Evolutionary conservation across 1,140 invertebrate genomes (phyloP).

Genomic region (Odontomachus brunneus): DNA sequence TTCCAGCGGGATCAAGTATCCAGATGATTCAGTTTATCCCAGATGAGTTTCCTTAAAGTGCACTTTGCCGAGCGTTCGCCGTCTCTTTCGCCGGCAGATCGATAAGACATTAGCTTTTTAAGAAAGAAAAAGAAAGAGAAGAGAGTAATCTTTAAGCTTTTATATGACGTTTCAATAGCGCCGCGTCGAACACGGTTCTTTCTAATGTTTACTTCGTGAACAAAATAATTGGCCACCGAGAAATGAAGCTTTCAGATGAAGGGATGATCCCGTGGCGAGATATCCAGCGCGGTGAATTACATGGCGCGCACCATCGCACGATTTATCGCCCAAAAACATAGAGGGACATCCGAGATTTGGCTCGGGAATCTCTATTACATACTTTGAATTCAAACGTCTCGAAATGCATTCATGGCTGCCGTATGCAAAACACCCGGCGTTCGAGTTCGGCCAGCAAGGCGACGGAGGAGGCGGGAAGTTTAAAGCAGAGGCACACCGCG

Average conservation of each 20-base stretch:
- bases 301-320: conserved; percentile 2
- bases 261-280: background rate
- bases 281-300: conserved; percentile 3
- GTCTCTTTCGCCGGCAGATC: background rate
- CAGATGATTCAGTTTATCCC: conserved; percentile 69
- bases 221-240: background rate
- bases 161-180: background rate
- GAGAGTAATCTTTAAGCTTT: background rate
- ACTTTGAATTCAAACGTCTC: conserved; percentile 78
- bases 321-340: conserved; percentile 53
- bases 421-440: conserved; percentile 77
- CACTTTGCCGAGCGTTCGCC: conserved; percentile 33
- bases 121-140: too few species aligned
- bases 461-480: conserved; percentile 64
- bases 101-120: conserved; percentile 15
- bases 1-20: conserved; percentile 70
- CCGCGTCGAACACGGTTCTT: background rate
- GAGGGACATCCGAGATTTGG: conserved; percentile 56
- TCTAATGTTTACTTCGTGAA: background rate
- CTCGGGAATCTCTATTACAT: conserved; percentile 60
- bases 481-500: conserved; percentile 56
- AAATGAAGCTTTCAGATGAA: background rate
- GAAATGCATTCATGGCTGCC: conserved; percentile 77
- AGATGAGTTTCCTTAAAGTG: conserved; percentile 55
- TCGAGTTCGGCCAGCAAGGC: conserved; percentile 66